Conservation (phyloP, 2,888 invertebrate species). For the Metalampra italica region DNA sequence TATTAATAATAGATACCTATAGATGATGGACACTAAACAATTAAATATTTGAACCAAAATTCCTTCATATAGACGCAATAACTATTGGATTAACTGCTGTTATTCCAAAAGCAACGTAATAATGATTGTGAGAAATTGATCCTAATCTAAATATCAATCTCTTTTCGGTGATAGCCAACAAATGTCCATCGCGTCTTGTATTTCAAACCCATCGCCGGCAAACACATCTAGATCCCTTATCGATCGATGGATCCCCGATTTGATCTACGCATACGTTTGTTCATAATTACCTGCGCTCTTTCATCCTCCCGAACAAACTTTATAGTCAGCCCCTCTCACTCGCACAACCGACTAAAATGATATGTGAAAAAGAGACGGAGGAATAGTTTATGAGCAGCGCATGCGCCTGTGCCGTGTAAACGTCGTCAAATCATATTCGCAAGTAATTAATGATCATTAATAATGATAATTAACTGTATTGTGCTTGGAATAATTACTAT, state of each 20-base stretch:
- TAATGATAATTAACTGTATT: conserved; percentile 57
- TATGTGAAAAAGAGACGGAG: background rate
- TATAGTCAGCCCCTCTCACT: conserved; percentile 30
- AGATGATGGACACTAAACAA: too few relatives aligned
- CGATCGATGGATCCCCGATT: conserved; percentile 70
- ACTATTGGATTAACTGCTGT: too few relatives aligned
- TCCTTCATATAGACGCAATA: too few relatives aligned
- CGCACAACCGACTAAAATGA: background rate
- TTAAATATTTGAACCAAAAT: too few relatives aligned
- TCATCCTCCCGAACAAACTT: conserved; percentile 69
- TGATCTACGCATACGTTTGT: conserved; percentile 73
- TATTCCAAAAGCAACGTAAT: too few relatives aligned
- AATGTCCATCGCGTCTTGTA: conserved; percentile 28
- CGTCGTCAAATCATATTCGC: conserved; percentile 68
- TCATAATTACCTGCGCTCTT: conserved; percentile 73
- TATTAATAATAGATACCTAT: too few relatives aligned
- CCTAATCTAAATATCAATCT: too few relatives aligned
- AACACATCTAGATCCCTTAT: conserved; percentile 68
- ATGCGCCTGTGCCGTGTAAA: conserved; percentile 60
- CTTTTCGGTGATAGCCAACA: too few relatives aligned
- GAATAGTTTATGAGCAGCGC: background rate
- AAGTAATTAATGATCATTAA: conserved; percentile 66
- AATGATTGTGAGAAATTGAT: too few relatives aligned
- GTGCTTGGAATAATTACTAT: conserved; percentile 21
- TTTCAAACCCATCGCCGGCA: conserved; percentile 42